Base-by-base conservation (phyloP, 2,888 invertebrate species). In the Phyllotreta striolata region DNA sequence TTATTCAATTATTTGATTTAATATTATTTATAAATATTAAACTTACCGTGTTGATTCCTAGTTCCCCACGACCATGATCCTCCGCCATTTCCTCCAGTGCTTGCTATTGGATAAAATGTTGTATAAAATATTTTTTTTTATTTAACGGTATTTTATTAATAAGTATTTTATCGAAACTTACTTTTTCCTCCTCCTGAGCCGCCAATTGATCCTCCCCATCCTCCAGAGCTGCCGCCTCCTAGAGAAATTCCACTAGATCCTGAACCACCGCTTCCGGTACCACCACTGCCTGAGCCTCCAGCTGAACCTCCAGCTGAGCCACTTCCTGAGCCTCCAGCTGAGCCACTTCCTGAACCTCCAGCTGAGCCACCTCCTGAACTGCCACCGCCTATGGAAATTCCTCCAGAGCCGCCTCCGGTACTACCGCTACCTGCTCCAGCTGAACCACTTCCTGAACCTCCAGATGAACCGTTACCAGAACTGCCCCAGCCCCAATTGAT, bases 171-270 rank as follows among this genome's bases (percentile, higher is more conserved):
- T 14, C 35, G 6, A 8, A 14, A 10, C 1, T 4, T 7, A 24
- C 10, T 24, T 9, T 24, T 24, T 24, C 47, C 40, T 4, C 43
- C 41, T 6, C 10, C 24, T 24, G 24, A 10, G 35, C 52, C 38
- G 37, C 49, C 49, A 24, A 24, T 24, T 24, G 4, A 4, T n/a
- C 40, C 10, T 52, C 47, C 47, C 4, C 1, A 24, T 1, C 24
- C 24, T 8, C 51, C 64, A 10, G 44, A 39, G 9, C 40, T 40
- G 24, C 59, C 46, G 51, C 52, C 60, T 38, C 10, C 44, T 10
- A 9, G 6, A 24, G 44, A 44, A 3, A 44, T 3, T 47, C 61
- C 47, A 8, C 47, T 47, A 10, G 55, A 56, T 13, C 39, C 39
- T 12, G 51, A 47, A 37, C 60, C 37, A 13, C 62, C 56, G 37